phyloP scores from a whole-genome alignment of 2,113 vertebrate species.

The Narcine bancroftii region DNA sequence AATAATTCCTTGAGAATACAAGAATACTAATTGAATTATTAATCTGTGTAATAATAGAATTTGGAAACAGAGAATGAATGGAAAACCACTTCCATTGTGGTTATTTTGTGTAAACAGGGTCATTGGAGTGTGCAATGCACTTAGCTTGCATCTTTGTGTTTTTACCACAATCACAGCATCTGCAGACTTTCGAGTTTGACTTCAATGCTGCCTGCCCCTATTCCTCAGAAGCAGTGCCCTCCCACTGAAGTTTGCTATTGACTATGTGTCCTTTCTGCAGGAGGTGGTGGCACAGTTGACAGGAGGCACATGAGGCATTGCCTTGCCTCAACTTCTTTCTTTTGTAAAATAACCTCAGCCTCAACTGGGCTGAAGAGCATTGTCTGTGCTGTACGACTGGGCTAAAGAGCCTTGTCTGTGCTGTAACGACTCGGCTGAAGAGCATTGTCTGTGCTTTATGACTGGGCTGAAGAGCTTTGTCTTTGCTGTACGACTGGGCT shows the following conservation, averaged over 20 bases:
- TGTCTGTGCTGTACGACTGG: no score
- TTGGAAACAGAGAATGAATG: neutral
- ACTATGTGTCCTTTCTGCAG: neutral
- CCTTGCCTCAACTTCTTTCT: neutral
- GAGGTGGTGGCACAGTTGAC: neutral
- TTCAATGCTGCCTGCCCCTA: no score
- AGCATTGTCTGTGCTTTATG: no score
- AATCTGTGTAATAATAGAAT: neutral
- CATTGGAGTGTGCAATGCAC: neutral
- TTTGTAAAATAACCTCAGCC: slow-evolving; percentile 1
- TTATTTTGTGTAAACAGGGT: neutral
- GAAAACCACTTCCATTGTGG: neutral
- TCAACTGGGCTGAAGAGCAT: no score
- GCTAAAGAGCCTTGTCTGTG: no score
- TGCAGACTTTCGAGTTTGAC: no score
- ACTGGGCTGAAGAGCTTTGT: no score
- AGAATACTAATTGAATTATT: neutral
- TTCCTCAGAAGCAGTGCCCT: neutral
- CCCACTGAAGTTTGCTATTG: neutral
- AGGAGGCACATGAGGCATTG: no score
- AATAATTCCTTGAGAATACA: neutral
- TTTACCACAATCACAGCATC: no score
- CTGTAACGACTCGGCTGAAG: no score
- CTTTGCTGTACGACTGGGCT: no score
- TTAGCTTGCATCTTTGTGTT: neutral